Percentiles rank a stretch among this genome's conserved stretches.
These are phyloP conservation scores for Lerista edwardsae DNA, from an alignment of 2,797 vertebrate species.

Conservation along the genomic window DNA sequence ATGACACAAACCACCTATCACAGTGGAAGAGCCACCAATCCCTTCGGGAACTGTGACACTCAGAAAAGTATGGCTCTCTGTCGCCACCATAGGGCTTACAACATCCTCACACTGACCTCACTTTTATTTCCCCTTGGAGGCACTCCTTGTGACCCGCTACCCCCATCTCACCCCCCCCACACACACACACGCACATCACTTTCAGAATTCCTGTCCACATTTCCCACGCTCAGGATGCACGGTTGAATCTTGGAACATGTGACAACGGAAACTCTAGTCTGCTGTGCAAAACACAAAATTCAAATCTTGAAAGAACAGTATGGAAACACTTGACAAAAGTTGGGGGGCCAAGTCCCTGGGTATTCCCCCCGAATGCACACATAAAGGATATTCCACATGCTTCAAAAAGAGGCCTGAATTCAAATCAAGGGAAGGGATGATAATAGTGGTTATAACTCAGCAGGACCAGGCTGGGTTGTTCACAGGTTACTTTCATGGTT, in stretches of 20 bases:
- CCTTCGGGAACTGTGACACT: not conserved
- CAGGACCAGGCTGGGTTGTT: conserved; percentile 43
- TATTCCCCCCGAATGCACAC: conserved; percentile 1
- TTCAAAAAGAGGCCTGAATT: conserved; percentile 66
- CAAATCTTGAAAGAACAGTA: conserved; percentile 18
- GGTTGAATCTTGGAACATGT: conserved; percentile 66
- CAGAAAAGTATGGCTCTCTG: conserved; percentile 28
- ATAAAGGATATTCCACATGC: conserved; percentile 56
- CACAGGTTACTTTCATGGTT: conserved; percentile 91
- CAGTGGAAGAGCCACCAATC: conserved; percentile 33
- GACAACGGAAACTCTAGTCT: conserved; percentile 67
- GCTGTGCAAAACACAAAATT: conserved; percentile 63
- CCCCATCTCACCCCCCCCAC: not conserved
- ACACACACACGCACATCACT: conserved; percentile 25
- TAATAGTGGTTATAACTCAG: conserved; percentile 48
- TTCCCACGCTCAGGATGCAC: conserved; percentile 46
- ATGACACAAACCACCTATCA: conserved; percentile 29
- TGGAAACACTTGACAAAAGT: conserved; percentile 56
- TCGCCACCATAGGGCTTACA: conserved; percentile 34
- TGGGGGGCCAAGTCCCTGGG: conserved; percentile 45
- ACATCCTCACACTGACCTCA: not conserved
- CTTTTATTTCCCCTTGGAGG: conserved; percentile 10
- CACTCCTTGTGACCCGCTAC: conserved; percentile 7
- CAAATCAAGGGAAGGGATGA: conserved; percentile 61
- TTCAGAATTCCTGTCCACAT: conserved; percentile 12